Conservation (phyloP, 1,140 invertebrate genomes). For the Ceratitis capitata region DNA sequence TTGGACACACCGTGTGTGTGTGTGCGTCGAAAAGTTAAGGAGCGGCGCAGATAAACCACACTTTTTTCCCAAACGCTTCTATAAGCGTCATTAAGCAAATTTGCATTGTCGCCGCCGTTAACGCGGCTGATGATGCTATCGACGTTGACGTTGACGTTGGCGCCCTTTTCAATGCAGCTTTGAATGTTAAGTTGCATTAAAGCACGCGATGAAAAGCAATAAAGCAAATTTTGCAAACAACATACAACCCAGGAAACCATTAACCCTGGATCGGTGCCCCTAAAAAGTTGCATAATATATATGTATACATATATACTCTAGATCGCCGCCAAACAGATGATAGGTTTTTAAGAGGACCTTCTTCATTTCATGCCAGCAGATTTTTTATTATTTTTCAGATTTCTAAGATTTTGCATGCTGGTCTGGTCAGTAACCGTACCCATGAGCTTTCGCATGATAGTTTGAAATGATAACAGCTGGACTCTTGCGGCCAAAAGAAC, state of each 20-base stretch:
- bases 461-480: no score
- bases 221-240: not conserved
- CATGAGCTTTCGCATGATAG: no score
- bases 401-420: no score
- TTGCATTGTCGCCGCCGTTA: not conserved
- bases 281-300: no score
- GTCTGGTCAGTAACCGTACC: no score
- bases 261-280: no score
- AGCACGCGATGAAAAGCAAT: not conserved
- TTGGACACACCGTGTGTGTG: not conserved
- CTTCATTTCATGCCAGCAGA: no score
- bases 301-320: no score
- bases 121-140: not conserved
- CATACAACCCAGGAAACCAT: not conserved
- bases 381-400: no score
- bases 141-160: not conserved
- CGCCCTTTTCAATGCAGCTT: not conserved
- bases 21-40: not conserved
- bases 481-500: no score
- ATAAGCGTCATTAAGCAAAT: slow-evolving; percentile 27
- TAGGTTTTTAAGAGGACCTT: no score
- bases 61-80: slow-evolving; percentile 8
- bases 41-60: not conserved
- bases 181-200: not conserved
- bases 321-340: no score